Evolutionary conservation across 2,113 vertebrate species (phyloP), one percentile per base, ranked within the genome.

Genomic region (Leuciscus idus): DNA sequence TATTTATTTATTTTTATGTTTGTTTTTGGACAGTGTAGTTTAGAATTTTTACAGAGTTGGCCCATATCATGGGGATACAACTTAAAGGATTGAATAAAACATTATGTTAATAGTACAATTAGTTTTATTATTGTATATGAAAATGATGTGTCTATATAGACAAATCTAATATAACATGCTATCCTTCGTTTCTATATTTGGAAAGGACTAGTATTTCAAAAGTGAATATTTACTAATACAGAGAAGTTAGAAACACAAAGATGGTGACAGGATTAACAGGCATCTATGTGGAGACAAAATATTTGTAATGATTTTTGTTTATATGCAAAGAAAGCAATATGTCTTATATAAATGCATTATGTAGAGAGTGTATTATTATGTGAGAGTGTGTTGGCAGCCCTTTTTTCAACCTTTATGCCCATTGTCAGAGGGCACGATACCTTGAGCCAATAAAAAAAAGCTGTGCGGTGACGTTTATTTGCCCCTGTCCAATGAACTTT

Each of bases 401-500:
- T 9, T 9, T 43, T 43, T 43, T 43, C 17, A 50, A 28, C 46
- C 50, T 23, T 0, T 11, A 11, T 55, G 4, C 6, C 11, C 4
- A 15, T n/a, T n/a, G 4, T 28, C 10, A 33, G 6, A n/a, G 0
- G 13, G 19, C 73, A 66, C 48, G 26, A 11, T 19, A 4, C 33
- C 23, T 28, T 12, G 0, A 88, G 26, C 94, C 93, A 94, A 94
- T 81, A 59, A 62, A 59, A 62, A 52, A 12, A 8, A 5, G 26
- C 9, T 55, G 4, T 82, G 46, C 46, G 4, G 1, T 52, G 62
- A 70, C 62, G 91, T 92, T 91, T 92, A 92, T 87, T 1, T 82
- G 48, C 1, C 13, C 0, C 4, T 10, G 78, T 52, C 94, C 93
- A 94, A 94, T 93, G 87, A 87, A 19, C 85, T 10, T 21, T 5